Evolutionary conservation across 1,140 invertebrate species (phyloP), one percentile per base, ranked within the genome.

Genomic region (Ostrea edulis): DNA sequence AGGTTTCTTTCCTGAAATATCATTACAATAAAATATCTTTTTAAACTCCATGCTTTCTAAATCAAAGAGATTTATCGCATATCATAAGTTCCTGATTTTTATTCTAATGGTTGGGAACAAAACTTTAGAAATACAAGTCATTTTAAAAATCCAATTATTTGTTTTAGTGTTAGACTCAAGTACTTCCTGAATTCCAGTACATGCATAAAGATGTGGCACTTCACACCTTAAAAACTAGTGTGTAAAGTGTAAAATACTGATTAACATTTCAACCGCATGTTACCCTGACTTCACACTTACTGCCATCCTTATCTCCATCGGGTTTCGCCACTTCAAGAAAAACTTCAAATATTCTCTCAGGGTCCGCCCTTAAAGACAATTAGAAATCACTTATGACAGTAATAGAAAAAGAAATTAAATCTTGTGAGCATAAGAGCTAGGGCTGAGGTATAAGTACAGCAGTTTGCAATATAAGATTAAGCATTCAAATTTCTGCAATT

Each of bases 291-390:
- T n/a, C 20, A 20, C 35, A 77, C 29, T 35, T 83, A 25, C 22
- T 90, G 93, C 93, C 89, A 68, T 93, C 91, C 82, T 91, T 90
- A 52, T 89, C 89, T 82, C 90, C 88, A 77, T 92, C 87, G 51
- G 94, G 93, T 84, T 92, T 93, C 84, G 96, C 97, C 83, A 98
- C 96, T 96, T 98, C 97, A 93, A 97, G 97, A 93, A 97, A 98
- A 94, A 97, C 97, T 95, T 98, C 97, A 95, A 97, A 97, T 88
- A 98, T 95, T 94, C 96, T 96, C 91, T 96, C 96, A 54, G 97
- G 97, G 95, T 97, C 97, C 92, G 97, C 96, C 95, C 97, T 98
- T 94, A 71, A 97, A 96, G 87, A 55, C 87, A 90, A 91, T 62
- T 71, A 86, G n/a, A 84, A 29, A 68, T 25, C 68, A 82, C 25